Base-by-base conservation (phyloP, 2,113 vertebrate species). In the Monarcha castaneiventris region DNA sequence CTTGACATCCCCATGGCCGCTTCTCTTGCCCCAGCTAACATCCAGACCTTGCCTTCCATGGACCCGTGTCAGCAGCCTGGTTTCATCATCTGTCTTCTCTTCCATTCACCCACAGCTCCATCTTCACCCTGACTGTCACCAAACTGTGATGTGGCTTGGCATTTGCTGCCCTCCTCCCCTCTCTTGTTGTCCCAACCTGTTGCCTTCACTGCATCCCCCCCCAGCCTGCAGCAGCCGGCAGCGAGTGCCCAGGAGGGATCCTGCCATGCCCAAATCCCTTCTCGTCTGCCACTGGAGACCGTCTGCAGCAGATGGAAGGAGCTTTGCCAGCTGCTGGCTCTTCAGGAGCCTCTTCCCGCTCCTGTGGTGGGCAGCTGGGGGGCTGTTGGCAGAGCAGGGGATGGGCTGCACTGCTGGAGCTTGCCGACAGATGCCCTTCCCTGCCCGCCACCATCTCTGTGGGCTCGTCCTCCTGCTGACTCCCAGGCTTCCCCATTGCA, bases 291-390 rank as follows among this genome's bases (percentile, higher is more conserved):
- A 5, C 89, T 35, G 72, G 72, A 80, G 83, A 30, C 85, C 13
- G 0, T 68, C 64, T 18, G 13, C 69, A 78, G 91, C 73, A 96
- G 80, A 87, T 94, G 94, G 95, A 13, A 41, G 64, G 41, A 79
- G 84, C 74, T 78, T 16, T 52, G 52, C 69, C 94, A 97, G 96
- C 73, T 96, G 91, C 84, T 81, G 80, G 59, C 95, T 87, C 89
- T 52, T 92, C 74, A 94, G 86, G 73, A 81, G 82, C 33, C 56
- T 86, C 79, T 93, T 54, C 48, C 64, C 1, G 0, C 69, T 48
- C 39, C 92, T 35, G 21, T 17, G 10, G 33, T 44, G 92, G 94
- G 63, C 63, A 66, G 35, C 0, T 67, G 63, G 82, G 71, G 69
- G 63, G 59, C 17, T 68, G 83, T 51, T 96, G 93, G 94, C 93